phyloP scores from a whole-genome alignment of 2,113 vertebrate genomes.

The Chaetorhynchus papuensis region DNA sequence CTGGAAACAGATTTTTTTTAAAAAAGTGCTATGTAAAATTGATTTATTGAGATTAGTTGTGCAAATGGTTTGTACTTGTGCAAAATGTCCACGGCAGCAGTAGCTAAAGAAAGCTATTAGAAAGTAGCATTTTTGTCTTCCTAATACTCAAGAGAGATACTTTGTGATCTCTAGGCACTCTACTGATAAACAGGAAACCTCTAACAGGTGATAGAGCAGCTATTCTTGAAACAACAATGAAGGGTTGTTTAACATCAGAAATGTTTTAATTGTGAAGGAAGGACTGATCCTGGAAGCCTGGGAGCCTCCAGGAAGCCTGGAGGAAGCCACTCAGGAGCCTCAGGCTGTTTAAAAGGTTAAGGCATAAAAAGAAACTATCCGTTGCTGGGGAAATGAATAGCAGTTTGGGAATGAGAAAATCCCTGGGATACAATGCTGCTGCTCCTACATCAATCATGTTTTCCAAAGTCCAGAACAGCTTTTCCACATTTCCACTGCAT shows the following conservation, averaged over 20 bases:
- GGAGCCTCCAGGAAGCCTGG: background rate
- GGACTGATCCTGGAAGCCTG: slow-evolving; percentile 46
- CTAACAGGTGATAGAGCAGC: slow-evolving; percentile 47
- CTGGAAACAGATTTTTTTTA: background rate
- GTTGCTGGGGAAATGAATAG: background rate
- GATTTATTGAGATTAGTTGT: background rate
- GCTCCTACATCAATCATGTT: background rate
- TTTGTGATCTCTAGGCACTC: background rate
- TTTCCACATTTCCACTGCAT: background rate
- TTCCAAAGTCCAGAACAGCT: background rate
- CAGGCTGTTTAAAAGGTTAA: background rate
- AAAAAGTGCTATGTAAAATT: background rate
- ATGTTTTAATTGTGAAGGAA: slow-evolving; percentile 49
- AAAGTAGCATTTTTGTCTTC: background rate
- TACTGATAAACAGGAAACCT: slow-evolving; percentile 34
- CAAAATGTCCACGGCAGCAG: background rate
- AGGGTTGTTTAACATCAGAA: slow-evolving; percentile 18
- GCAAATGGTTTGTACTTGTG: background rate
- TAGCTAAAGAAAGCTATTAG: background rate
- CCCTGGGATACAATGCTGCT: background rate
- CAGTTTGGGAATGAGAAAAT: background rate
- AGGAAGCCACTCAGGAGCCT: background rate
- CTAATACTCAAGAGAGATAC: background rate
- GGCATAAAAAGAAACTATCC: slow-evolving; percentile 18
- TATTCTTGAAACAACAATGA: slow-evolving; percentile 52